A percentile compares a stretch with the other conserved stretches of the same genome.
Conservation (phyloP, 2,797 vertebrate genomes). For the Yasuhikotakia modesta region DNA sequence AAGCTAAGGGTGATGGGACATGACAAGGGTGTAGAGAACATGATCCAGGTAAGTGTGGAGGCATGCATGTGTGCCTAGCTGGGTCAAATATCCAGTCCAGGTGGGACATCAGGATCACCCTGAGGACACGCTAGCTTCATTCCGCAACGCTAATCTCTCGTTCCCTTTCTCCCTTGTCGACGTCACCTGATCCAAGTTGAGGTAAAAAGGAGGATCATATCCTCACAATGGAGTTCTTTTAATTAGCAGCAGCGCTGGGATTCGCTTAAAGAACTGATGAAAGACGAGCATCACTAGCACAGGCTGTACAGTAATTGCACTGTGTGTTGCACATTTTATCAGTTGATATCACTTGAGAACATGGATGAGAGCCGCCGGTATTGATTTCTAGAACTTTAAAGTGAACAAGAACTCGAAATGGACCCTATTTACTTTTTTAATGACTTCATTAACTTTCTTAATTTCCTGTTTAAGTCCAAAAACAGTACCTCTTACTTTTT, state of each 20-base stretch:
- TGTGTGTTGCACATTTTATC: constrained; percentile 59
- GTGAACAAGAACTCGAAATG: constrained; percentile 13
- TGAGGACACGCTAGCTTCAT: constrained; percentile 67
- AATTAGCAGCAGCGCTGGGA: constrained; percentile 69
- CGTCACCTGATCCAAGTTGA: constrained; percentile 70
- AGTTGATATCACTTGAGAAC: constrained; percentile 66
- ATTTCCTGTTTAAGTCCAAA: constrained; percentile 1
- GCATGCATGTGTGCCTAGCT: constrained; percentile 27
- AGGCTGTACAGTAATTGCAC: constrained; percentile 50
- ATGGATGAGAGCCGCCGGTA: constrained; percentile 31
- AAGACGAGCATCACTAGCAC: constrained; percentile 28
- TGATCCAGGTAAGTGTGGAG: constrained; percentile 55
- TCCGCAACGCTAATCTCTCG: constrained; percentile 55
- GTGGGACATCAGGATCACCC: constrained; percentile 68
- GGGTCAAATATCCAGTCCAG: constrained; percentile 77
- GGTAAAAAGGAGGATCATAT: constrained; percentile 57
- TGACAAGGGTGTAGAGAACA: constrained; percentile 24
- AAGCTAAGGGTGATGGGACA: not conserved
- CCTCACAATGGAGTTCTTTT: constrained; percentile 73
- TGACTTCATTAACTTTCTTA: constrained; percentile 9
- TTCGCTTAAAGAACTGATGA: constrained; percentile 60
- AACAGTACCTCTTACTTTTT: not conserved
- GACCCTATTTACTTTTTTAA: constrained; percentile 10
- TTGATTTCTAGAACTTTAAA: constrained; percentile 35
- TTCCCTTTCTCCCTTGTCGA: constrained; percentile 57